Base-by-base conservation (phyloP, 2,113 vertebrate genomes). In the Danionella cerebrum region DNA sequence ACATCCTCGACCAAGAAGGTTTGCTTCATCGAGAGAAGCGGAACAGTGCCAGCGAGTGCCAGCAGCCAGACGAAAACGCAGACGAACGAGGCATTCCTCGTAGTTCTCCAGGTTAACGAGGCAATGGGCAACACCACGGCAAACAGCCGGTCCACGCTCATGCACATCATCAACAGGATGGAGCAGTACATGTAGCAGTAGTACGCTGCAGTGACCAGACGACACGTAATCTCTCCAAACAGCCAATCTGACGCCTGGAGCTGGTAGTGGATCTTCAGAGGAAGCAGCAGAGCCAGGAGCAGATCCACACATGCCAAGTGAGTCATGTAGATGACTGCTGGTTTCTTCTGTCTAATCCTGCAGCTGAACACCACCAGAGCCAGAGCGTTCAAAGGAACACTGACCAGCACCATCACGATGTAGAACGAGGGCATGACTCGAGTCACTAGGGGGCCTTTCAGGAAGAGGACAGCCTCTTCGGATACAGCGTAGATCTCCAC, bases 181-280 rank as follows among this genome's bases (percentile, higher is more conserved):
- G 95, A 98, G 71, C 93, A 94, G 47, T 96, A 96, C 94, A 97
- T 97, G 83, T 98, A 96, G 72, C 89, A 90, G 73, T 96, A 95
- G 77, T 95, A 98, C 0, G 92, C 89, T 0, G 92, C 91, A 0
- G 91, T 98, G 70, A 93, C 70, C 0, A 90, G 75, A 19, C 85
- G 80, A 73, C 96, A 98, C 88, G 91, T 78, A 0, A 73, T 75
- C 7, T 91, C 68, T 27, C 95, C 93, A 14, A 92, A 95, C 9
- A 45, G 35, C 96, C 96, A 98, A 62, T 98, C 25, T 2, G 91
- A 95, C 63, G 92, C 92, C 0, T 88, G 84, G 51, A 91, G 94
- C 78, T 94, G 91, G 63, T 98, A 97, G 59, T 79, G 80, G 14
- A 96, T 91, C 84, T 90, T 94, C 57, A 95, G 93, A 0, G 94